These are phyloP conservation scores for Temnothorax ravouxi DNA, from an alignment of 2,888 invertebrate genomes.

Conservation along the genomic window DNA sequence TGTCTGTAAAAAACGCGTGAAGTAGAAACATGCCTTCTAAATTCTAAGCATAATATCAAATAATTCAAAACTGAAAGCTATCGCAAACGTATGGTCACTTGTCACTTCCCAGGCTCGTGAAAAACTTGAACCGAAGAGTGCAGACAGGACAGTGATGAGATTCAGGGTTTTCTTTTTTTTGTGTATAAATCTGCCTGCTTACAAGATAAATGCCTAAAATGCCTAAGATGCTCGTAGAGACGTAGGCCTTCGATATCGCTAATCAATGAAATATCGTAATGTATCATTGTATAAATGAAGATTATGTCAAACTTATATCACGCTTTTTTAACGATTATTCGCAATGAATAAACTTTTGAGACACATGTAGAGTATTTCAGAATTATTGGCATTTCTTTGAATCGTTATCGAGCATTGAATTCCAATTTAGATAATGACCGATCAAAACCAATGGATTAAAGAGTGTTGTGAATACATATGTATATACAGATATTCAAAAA, in stretches of 20 bases:
- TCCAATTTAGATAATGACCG: constrained; percentile 1
- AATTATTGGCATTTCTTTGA: constrained; percentile 8
- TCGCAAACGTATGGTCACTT: constrained; percentile 85
- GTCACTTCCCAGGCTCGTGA: constrained; percentile 83
- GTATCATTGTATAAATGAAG: constrained; percentile 18
- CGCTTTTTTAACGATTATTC: not conserved
- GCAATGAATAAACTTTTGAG: constrained; percentile 6
- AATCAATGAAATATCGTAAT: constrained; percentile 19
- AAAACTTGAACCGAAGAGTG: constrained; percentile 70
- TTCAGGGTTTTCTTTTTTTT: not conserved
- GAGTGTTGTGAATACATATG: not conserved
- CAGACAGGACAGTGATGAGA: constrained; percentile 59
- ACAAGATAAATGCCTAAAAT: constrained; percentile 78
- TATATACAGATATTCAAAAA: not conserved
- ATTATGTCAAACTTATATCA: constrained; percentile 2
- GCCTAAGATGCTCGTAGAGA: constrained; percentile 84
- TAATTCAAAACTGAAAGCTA: constrained; percentile 74
- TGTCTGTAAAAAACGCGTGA: constrained; percentile 37
- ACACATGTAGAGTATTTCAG: not conserved
- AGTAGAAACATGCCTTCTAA: constrained; percentile 32
- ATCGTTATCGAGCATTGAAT: constrained; percentile 21
- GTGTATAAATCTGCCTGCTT: constrained; percentile 42
- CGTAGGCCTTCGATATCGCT: constrained; percentile 45
- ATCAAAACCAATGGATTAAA: constrained; percentile 10
- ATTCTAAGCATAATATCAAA: constrained; percentile 35